Conservation (phyloP, 35 echinoderm and acorn worm species). For the Stichopus chloronotus region DNA sequence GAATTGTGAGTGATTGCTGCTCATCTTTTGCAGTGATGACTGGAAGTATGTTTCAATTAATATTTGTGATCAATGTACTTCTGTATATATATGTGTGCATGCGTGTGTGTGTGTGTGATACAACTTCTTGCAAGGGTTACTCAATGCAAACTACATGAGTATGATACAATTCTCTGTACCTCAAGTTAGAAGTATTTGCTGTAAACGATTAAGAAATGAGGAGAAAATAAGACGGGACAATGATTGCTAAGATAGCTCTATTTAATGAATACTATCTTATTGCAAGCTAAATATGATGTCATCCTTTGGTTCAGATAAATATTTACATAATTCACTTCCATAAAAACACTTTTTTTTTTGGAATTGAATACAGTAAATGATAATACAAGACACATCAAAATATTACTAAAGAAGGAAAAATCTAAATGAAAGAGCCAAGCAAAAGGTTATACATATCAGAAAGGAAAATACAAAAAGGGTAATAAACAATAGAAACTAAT, state of each 20-base stretch:
- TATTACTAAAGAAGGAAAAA: neutral
- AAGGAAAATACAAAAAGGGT: neutral
- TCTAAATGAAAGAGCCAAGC: neutral
- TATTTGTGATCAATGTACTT: too few relatives aligned
- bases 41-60: too few relatives aligned
- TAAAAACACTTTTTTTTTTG: neutral
- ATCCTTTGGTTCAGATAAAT: neutral
- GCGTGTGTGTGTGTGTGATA: too few relatives aligned
- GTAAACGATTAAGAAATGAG: too few relatives aligned
- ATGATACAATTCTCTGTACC: too few relatives aligned
- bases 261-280: slow-evolving; percentile 42
- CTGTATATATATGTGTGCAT: too few relatives aligned
- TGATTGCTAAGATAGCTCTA: neutral
- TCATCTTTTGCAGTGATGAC: too few relatives aligned
- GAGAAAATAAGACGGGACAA: too few relatives aligned
- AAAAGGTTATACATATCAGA: neutral
- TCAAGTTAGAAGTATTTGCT: too few relatives aligned
- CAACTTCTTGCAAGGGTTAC: too few relatives aligned
- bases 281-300: slow-evolving; percentile 8
- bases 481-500: neutral
- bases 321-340: neutral
- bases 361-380: neutral
- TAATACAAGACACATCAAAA: neutral
- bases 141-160: too few relatives aligned
- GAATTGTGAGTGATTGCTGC: too few relatives aligned